Evolutionary conservation across 2,888 invertebrate genomes (phyloP).

Genomic region (Tenthredo notha): DNA sequence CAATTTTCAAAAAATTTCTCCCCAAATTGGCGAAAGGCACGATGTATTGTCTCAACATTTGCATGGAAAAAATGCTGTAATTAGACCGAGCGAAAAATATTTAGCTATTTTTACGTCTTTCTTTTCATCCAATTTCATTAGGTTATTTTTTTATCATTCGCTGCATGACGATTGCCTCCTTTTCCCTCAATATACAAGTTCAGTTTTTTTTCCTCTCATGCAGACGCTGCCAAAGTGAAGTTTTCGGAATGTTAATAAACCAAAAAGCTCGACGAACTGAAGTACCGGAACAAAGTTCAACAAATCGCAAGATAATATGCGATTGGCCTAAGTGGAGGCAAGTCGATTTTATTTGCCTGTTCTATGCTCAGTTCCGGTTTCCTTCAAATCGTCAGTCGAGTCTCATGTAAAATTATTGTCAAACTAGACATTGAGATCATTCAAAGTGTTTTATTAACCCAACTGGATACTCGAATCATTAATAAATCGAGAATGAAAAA

Average conservation of each 20-base stretch:
- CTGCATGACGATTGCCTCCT: background rate
- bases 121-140: background rate
- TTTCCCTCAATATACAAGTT: background rate
- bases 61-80: conserved; percentile 63
- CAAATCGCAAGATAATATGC: conserved; percentile 56
- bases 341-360: conserved; percentile 43
- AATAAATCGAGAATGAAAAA: background rate
- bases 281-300: conserved; percentile 41
- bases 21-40: conserved; percentile 59
- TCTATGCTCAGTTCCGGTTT: background rate
- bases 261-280: conserved; percentile 55
- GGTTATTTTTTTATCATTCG: too few relatives aligned
- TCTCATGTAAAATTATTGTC: too few relatives aligned
- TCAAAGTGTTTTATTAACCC: background rate
- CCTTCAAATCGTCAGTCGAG: too few relatives aligned
- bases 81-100: conserved; percentile 23
- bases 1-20: conserved; percentile 58
- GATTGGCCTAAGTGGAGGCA: conserved; percentile 61
- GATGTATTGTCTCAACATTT: conserved; percentile 56
- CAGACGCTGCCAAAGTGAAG: conserved; percentile 59
- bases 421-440: too few relatives aligned
- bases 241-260: conserved; percentile 58
- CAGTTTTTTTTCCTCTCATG: too few relatives aligned
- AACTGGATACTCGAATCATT: background rate
- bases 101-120: background rate